Base-by-base conservation (phyloP, 2,113 vertebrate species). In the Neodontobutis hainanensis region DNA sequence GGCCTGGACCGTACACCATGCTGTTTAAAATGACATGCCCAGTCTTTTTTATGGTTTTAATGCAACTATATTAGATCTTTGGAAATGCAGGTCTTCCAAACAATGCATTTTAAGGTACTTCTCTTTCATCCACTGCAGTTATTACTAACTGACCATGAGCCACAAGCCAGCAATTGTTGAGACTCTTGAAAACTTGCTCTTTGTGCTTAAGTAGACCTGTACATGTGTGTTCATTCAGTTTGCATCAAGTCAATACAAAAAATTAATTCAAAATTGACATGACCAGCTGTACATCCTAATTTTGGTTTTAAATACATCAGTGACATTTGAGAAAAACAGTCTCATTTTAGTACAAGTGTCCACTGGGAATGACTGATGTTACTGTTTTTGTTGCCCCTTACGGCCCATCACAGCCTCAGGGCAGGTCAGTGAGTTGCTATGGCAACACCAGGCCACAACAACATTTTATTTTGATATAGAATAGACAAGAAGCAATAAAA, bases 351-450 rank as follows among this genome's bases (percentile, higher is more conserved):
- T n/a, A n/a, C n/a, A n/a, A n/a, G 19, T 27, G 32, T 79, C 38
- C 47, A 11, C 35, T 65, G 35, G 47, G 35, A 69, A 35, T 77
- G 58, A 76, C 40, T 70, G 56, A 81, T 83, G 67, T 38, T 53
- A 14, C 49, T 61, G 57, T 32, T 69, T n/a, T 27, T 65, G 10
- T 63, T 61, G 68, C 73, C 47, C 65, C 55, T 60, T 46, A 19
- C 10, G 57, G 60, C 69, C 38, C 32, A 65, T 59, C 34, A 46
- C 16, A 80, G 61, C 74, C 70, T 53, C 5, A 66, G 73, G 81
- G 67, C 64, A 77, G 61, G 67, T 75, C 60, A 78, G 56, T 62
- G 38, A 64, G 77, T 80, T 85, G 47, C 69, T 52, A 80, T 75
- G 55, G 70, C 47, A 81, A 83, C 75, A 59, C 51, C 11, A 63